Conservation (phyloP, 2,797 vertebrate genomes). For the Clarias laeviceps region DNA sequence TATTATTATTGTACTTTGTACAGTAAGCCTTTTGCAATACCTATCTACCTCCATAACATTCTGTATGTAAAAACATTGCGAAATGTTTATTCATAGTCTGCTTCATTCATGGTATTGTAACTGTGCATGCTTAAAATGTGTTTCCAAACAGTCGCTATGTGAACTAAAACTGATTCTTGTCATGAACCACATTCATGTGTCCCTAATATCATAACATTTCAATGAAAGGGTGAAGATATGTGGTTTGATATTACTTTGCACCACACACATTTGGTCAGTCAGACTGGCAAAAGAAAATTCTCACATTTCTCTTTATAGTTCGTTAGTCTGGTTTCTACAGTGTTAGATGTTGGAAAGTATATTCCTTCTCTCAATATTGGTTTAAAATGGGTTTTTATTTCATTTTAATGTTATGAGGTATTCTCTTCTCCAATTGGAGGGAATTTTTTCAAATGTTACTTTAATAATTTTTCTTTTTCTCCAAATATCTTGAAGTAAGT, state of each 20-base stretch:
- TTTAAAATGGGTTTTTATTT: slow-evolving; percentile 52
- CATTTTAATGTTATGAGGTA: slow-evolving; percentile 50
- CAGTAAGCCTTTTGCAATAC: slow-evolving; percentile 21
- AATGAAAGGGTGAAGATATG: slow-evolving; percentile 4
- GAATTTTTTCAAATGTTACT: slow-evolving; percentile 35
- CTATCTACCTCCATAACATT: slow-evolving; percentile 47
- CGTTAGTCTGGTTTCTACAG: slow-evolving; percentile 53
- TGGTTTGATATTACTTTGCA: neutral
- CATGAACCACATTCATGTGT: slow-evolving; percentile 2
- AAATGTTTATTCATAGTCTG: slow-evolving; percentile 6
- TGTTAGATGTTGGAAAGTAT: slow-evolving; percentile 67
- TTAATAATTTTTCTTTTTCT: slow-evolving; percentile 1
- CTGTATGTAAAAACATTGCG: slow-evolving; percentile 5
- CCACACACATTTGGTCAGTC: neutral
- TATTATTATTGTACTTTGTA: slow-evolving; percentile 14
- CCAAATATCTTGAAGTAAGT: slow-evolving; percentile 57
- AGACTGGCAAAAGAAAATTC: slow-evolving; percentile 37
- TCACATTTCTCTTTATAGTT: slow-evolving; percentile 49
- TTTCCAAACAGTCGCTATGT: slow-evolving; percentile 44
- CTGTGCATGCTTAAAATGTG: neutral
- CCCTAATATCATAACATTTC: slow-evolving; percentile 26
- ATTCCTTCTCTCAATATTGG: slow-evolving; percentile 56
- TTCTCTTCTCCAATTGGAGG: slow-evolving; percentile 56
- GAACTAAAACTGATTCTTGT: slow-evolving; percentile 16
- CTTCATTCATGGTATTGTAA: neutral